phyloP scores from a whole-genome alignment of 2,888 invertebrate species.

The Eupithecia pulchellata region DNA sequence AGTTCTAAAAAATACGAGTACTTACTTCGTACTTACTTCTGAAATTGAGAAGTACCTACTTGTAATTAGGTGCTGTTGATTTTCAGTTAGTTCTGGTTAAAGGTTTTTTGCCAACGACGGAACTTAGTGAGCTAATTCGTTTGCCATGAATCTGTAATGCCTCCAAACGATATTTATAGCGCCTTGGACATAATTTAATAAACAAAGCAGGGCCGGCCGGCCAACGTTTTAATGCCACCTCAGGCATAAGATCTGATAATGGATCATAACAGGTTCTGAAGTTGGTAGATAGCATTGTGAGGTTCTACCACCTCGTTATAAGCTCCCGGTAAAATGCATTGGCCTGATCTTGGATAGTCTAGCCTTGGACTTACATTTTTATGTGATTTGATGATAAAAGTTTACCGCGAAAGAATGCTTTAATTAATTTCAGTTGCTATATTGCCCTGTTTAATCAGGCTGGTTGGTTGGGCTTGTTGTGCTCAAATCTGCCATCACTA shows the following conservation, averaged over 20 bases:
- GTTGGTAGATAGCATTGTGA: constrained; percentile 82
- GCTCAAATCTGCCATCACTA: background rate
- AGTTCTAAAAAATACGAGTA: too few relatives aligned
- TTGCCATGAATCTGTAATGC: constrained; percentile 23
- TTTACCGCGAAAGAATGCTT: background rate
- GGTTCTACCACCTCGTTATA: constrained; percentile 79
- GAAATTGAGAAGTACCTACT: too few relatives aligned
- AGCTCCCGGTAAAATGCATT: constrained; percentile 74
- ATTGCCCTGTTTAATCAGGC: background rate
- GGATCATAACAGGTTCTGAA: constrained; percentile 81
- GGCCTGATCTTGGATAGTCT: constrained; percentile 23
- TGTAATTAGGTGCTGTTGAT: too few relatives aligned
- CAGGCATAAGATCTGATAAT: constrained; percentile 82
- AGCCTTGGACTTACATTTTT: constrained; percentile 12
- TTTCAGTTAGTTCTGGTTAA: background rate
- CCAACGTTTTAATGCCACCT: constrained; percentile 78
- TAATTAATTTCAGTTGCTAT: background rate
- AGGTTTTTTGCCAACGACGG: background rate
- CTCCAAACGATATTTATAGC: constrained; percentile 75
- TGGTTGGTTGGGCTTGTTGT: background rate
- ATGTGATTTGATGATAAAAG: constrained; percentile 10
- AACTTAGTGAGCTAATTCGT: background rate
- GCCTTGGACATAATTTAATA: constrained; percentile 84
- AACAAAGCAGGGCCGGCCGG: constrained; percentile 76
- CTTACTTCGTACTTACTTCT: too few relatives aligned